Percentiles rank a stretch among this genome's conserved stretches.
phyloP scores from a whole-genome alignment of 2,888 invertebrate genomes.

The Hydroisotoma schaefferi region DNA sequence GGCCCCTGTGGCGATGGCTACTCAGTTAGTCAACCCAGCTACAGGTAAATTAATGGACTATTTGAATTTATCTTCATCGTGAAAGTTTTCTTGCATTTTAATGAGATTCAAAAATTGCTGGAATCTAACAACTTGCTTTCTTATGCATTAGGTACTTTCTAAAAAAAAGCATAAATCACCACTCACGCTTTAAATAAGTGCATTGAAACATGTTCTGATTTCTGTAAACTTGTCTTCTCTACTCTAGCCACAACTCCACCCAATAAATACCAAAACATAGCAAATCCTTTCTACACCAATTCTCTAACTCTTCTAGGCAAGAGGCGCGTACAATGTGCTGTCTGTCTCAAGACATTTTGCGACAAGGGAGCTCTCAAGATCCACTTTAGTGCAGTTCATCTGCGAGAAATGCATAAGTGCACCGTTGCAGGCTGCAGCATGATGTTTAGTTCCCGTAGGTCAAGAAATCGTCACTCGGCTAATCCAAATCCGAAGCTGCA shows the following conservation, averaged over 20 bases:
- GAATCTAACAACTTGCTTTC: too few relatives aligned
- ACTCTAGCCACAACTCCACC: background rate
- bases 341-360: conserved; percentile 98
- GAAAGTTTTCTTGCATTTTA: too few relatives aligned
- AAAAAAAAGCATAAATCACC: too few relatives aligned
- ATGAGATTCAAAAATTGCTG: background rate
- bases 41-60: too few relatives aligned
- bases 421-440: conserved; percentile 98
- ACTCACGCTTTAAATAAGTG: too few relatives aligned
- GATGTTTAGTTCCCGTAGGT: conserved; percentile 97
- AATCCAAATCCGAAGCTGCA: conserved; percentile 98
- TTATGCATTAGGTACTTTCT: too few relatives aligned
- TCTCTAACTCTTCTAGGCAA: conserved; percentile 62
- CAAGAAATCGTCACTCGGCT: conserved; percentile 93
- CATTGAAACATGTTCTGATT: too few relatives aligned
- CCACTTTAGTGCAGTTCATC: conserved; percentile 96
- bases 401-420: conserved; percentile 99
- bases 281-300: background rate
- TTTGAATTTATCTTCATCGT: too few relatives aligned
- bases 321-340: conserved; percentile 95
- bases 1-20: conserved; percentile 20
- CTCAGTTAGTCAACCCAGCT: conserved; percentile 31
- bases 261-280: background rate
- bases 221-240: too few relatives aligned
- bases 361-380: conserved; percentile 99